A percentile compares a stretch with the other conserved stretches of the same genome.
These are phyloP conservation scores for Upupa epops DNA, from an alignment of 2,113 vertebrate genomes.

Conservation along the genomic window DNA sequence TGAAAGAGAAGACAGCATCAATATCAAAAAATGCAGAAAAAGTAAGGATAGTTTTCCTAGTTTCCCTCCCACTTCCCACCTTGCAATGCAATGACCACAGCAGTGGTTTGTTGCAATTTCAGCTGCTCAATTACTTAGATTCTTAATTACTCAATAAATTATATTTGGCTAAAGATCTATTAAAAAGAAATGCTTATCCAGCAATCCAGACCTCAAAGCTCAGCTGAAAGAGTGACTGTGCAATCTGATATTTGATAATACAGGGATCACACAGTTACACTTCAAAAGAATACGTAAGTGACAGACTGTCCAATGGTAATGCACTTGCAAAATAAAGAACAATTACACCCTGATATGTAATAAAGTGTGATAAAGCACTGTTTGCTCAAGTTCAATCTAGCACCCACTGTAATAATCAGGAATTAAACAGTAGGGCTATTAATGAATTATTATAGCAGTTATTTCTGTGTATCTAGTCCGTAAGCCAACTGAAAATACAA, in stretches of 20 bases:
- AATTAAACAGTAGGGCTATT: neutral
- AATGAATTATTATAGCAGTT: neutral
- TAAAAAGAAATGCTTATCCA: neutral
- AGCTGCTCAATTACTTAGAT: neutral
- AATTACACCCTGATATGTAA: neutral
- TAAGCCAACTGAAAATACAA: constrained; percentile 67
- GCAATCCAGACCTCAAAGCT: neutral
- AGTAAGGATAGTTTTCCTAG: neutral
- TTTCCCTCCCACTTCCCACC: neutral
- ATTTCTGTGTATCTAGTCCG: neutral
- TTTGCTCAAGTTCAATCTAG: neutral
- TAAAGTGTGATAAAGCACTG: neutral
- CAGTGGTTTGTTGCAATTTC: neutral
- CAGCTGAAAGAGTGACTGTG: neutral
- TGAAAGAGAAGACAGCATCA: constrained; percentile 56
- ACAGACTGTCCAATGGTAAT: neutral
- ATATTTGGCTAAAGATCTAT: neutral
- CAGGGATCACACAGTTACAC: neutral
- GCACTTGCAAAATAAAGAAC: neutral
- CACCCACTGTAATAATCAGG: neutral
- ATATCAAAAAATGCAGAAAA: neutral
- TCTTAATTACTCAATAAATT: neutral
- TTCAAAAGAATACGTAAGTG: neutral
- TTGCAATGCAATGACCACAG: neutral
- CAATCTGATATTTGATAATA: neutral